Percentiles rank a stretch among this genome's conserved stretches.
These are phyloP conservation scores for Champsocephalus gunnari DNA, from an alignment of 2,797 vertebrate genomes.

Conservation along the genomic window DNA sequence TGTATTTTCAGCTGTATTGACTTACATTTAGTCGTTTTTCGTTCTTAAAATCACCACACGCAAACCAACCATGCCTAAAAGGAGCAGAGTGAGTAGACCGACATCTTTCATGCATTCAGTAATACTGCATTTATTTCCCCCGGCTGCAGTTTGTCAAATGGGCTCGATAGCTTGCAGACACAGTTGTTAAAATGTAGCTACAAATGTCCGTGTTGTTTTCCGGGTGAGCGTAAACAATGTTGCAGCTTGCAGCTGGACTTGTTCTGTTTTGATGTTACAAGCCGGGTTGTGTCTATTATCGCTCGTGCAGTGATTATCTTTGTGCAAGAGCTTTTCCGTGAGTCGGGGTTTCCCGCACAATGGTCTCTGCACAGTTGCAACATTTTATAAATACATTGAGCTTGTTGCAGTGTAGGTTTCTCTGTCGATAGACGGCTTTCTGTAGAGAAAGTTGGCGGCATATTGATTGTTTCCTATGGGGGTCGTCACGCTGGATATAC, in stretches of 20 bases:
- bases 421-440: slow-evolving; percentile 41
- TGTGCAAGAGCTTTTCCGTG: slow-evolving; percentile 36
- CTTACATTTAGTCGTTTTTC: slow-evolving; percentile 52
- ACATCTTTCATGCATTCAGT: slow-evolving; percentile 65
- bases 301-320: slow-evolving; percentile 62
- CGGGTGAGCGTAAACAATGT: slow-evolving; percentile 31
- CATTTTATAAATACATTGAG: neutral
- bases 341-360: neutral
- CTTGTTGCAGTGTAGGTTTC: slow-evolving; percentile 1
- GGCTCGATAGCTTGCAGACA: slow-evolving; percentile 31
- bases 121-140: slow-evolving; percentile 57
- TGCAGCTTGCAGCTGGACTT: slow-evolving; percentile 29
- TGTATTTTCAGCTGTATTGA: slow-evolving; percentile 63
- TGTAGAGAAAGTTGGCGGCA: slow-evolving; percentile 80
- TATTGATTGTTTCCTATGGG: slow-evolving; percentile 72
- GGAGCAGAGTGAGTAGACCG: slow-evolving; percentile 85
- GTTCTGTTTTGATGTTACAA: slow-evolving; percentile 72
- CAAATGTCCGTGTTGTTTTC: slow-evolving; percentile 25
- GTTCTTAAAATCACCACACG: slow-evolving; percentile 56
- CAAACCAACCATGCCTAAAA: slow-evolving; percentile 87
- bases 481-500: slow-evolving; percentile 41
- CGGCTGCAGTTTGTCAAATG: slow-evolving; percentile 35
- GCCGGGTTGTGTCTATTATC: slow-evolving; percentile 40
- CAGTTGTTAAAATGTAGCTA: slow-evolving; percentile 46
- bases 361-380: slow-evolving; percentile 7